Percentiles rank a stretch among this genome's conserved stretches.
Conservation (phyloP, 2,888 invertebrate species). For the Amphiduros pacificus region DNA sequence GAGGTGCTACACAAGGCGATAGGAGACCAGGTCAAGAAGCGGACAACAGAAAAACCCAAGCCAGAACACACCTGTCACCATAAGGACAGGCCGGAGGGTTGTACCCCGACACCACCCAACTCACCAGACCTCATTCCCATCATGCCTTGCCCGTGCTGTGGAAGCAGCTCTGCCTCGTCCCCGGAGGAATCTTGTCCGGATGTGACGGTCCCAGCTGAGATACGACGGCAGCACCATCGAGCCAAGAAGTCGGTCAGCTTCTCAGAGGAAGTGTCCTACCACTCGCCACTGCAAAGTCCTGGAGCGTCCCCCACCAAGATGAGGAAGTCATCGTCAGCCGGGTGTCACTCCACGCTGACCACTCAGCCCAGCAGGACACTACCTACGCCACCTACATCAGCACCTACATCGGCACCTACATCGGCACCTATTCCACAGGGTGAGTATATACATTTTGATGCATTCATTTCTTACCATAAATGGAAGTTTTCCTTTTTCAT, state of each 20-base stretch:
- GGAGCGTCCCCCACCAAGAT: conserved; percentile 22
- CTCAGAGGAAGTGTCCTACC: conserved; percentile 56
- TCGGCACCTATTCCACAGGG: too few relatives aligned
- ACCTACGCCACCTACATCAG: too few relatives aligned
- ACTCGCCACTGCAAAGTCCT: conserved; percentile 36
- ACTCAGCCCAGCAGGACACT: conserved; percentile 2
- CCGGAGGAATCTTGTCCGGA: conserved; percentile 11
- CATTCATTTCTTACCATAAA: too few relatives aligned
- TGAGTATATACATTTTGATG: too few relatives aligned
- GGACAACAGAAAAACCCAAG: background rate
- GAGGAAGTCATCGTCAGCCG: too few relatives aligned
- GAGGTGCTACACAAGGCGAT: conserved; percentile 8
- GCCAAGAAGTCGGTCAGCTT: conserved; percentile 54
- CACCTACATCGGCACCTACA: too few relatives aligned
- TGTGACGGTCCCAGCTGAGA: background rate
- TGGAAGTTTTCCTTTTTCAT: too few relatives aligned
- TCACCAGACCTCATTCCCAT: conserved; percentile 17
- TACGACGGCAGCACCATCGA: conserved; percentile 2
- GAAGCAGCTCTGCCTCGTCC: background rate
- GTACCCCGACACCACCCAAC: conserved; percentile 2
- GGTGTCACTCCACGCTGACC: background rate
- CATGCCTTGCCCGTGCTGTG: conserved; percentile 15
- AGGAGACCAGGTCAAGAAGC: conserved; percentile 4
- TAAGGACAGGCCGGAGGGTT: background rate
- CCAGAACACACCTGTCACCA: background rate